Conservation (phyloP, 2,888 invertebrate species). For the Xanthorhoe spadicearia region DNA sequence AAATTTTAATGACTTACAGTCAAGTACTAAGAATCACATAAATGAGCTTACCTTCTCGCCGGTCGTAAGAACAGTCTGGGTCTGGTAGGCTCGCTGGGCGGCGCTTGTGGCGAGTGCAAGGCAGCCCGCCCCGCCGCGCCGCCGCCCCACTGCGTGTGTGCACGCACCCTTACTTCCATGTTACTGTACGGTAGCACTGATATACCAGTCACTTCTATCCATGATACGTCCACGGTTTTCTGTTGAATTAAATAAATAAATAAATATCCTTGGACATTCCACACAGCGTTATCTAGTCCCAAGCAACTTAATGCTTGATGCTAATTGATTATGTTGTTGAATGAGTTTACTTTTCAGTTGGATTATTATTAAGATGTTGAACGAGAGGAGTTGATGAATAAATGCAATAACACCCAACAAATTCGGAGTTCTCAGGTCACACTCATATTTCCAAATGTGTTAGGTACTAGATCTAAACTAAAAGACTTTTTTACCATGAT, state of each 20-base stretch:
- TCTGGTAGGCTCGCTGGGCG: constrained; percentile 89
- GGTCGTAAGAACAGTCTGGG: constrained; percentile 89
- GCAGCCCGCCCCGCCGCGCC: constrained; percentile 86
- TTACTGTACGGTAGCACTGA: constrained; percentile 88
- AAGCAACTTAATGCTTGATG: too few species aligned
- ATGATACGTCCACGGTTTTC: constrained; percentile 82
- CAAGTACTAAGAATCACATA: too few species aligned
- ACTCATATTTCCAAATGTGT: too few species aligned
- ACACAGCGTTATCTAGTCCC: too few species aligned
- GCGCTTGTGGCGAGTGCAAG: constrained; percentile 91
- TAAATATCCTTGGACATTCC: too few species aligned
- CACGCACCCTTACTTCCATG: constrained; percentile 89
- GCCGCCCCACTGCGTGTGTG: constrained; percentile 91
- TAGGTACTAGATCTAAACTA: too few species aligned
- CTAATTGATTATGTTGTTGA: too few species aligned
- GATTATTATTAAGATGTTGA: too few species aligned
- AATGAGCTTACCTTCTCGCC: constrained; percentile 46
- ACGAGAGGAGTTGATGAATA: not conserved
- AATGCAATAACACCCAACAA: not conserved
- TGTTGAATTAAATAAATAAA: constrained; percentile 50
- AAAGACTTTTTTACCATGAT: too few species aligned
- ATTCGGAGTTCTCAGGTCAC: too few species aligned
- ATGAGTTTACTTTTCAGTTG: constrained; percentile 76
- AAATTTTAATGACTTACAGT: too few species aligned
- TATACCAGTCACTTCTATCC: constrained; percentile 74